Evolutionary conservation across 2,888 invertebrate genomes (phyloP).

Genomic region (Dascillus cervinus): DNA sequence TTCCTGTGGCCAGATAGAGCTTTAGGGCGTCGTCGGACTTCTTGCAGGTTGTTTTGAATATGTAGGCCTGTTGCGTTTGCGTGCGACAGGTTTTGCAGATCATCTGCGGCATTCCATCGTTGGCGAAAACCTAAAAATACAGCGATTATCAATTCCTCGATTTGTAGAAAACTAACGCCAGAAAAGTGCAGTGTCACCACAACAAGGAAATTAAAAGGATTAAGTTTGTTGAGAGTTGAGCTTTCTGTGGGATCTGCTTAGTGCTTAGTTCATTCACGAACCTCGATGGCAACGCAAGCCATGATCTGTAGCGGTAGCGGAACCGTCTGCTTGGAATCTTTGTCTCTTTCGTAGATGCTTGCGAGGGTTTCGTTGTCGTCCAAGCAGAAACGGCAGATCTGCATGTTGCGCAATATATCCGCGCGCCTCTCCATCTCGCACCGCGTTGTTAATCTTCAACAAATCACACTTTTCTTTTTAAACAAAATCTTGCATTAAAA

Average conservation of each 20-base stretch:
- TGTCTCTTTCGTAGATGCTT: constrained; percentile 57
- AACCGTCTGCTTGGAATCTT: constrained; percentile 51
- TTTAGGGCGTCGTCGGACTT: constrained; percentile 64
- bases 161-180: too few species aligned
- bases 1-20: constrained; percentile 58
- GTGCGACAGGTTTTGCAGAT: constrained; percentile 63
- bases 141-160: too few species aligned
- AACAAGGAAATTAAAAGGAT: constrained; percentile 1
- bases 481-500: constrained; percentile 27
- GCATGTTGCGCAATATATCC: constrained; percentile 52
- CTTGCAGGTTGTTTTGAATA: constrained; percentile 68
- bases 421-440: constrained; percentile 57
- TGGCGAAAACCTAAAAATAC: constrained; percentile 48
- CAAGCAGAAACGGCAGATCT: constrained; percentile 70
- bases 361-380: constrained; percentile 54
- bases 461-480: constrained; percentile 4
- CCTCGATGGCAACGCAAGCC: constrained; percentile 72
- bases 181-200: constrained; percentile 2
- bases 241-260: neutral
- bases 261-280: constrained; percentile 35
- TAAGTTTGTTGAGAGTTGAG: neutral
- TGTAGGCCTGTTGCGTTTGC: constrained; percentile 62
- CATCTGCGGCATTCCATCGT: constrained; percentile 66
- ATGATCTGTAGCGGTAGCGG: constrained; percentile 68
- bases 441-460: too few species aligned